Conservation (phyloP, 2,797 vertebrate genomes). For the Silurus lanzhouensis region DNA sequence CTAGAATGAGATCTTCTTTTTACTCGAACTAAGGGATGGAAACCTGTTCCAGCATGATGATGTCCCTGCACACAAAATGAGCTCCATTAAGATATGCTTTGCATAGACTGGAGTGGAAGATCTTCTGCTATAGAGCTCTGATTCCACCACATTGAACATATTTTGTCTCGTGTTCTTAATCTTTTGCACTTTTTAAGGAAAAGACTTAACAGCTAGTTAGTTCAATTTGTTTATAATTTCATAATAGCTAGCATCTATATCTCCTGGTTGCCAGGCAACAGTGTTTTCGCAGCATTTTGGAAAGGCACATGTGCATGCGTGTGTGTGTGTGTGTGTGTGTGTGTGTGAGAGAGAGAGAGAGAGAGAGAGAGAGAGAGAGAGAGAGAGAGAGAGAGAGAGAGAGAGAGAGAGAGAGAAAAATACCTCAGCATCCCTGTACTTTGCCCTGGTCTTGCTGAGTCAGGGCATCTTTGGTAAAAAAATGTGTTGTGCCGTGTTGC, state of each 20-base stretch:
- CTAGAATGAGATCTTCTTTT: neutral
- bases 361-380: too few relatives aligned
- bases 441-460: neutral
- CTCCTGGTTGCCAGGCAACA: slow-evolving; percentile 8
- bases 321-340: neutral
- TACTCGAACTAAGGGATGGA: too few relatives aligned
- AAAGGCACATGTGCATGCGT: neutral
- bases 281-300: neutral
- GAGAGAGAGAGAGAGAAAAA: too few relatives aligned
- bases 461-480: neutral
- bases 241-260: neutral
- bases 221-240: neutral
- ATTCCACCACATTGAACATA: too few relatives aligned
- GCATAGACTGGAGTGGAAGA: too few relatives aligned
- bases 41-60: too few relatives aligned
- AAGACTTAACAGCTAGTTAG: neutral
- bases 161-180: too few relatives aligned
- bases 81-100: too few relatives aligned
- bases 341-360: too few relatives aligned
- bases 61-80: too few relatives aligned
- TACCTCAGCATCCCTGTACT: neutral
- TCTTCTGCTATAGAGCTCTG: too few relatives aligned
- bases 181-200: neutral
- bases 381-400: too few relatives aligned
- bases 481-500: slow-evolving; percentile 40